Conservation (phyloP, 2,113 vertebrate species). For the Pterocles orientalis region DNA sequence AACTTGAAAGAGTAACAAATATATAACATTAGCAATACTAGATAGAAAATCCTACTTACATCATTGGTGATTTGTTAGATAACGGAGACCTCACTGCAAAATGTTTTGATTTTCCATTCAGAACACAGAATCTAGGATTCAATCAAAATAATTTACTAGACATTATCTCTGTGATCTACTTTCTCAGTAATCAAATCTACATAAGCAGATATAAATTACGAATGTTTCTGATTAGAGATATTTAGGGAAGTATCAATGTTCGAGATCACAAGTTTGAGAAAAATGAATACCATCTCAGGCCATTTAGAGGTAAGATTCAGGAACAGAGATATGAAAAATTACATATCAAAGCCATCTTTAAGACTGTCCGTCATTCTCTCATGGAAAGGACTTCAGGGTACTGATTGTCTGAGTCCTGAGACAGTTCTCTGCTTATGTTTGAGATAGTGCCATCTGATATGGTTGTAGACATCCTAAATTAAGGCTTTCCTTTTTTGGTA, state of each 20-base stretch:
- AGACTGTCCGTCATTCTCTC: not conserved
- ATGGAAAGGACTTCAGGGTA: not conserved
- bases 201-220: not conserved
- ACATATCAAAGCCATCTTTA: not conserved
- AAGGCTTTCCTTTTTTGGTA: not conserved
- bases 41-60: not conserved
- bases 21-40: not conserved
- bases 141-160: not conserved
- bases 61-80: not conserved
- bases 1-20: not conserved
- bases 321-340: not conserved
- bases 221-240: not conserved
- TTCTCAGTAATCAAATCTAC: not conserved
- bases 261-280: not conserved
- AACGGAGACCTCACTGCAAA: not conserved
- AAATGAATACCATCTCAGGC: not conserved
- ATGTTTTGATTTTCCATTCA: not conserved
- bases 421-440: not conserved
- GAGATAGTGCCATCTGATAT: not conserved
- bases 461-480: fast-evolving
- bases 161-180: not conserved
- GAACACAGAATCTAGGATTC: not conserved
- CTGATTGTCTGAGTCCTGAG: not conserved
- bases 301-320: not conserved
- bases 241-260: not conserved